Conservation (phyloP, 2,113 vertebrate genomes). For the Crocuta crocuta region DNA sequence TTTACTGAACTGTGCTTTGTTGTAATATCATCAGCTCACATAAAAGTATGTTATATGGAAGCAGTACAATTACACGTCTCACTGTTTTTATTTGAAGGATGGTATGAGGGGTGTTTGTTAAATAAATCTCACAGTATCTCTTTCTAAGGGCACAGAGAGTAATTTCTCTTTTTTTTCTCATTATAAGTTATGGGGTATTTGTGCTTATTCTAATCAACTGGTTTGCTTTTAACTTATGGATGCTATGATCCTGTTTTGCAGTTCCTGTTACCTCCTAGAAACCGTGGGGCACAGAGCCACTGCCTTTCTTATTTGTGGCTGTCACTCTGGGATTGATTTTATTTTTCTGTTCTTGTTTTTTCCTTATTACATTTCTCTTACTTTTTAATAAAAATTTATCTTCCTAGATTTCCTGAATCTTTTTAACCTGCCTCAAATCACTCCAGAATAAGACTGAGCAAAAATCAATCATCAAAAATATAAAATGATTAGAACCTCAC, state of each 20-base stretch:
- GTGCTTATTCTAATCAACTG: not conserved
- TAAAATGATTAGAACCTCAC: conserved; percentile 11
- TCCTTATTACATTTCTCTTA: not conserved
- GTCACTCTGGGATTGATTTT: conserved; percentile 1
- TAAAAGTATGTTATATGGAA: not conserved
- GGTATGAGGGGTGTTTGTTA: not conserved
- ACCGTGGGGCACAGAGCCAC: not conserved
- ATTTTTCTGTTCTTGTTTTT: conserved; percentile 22
- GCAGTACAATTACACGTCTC: not conserved
- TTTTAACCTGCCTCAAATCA: not conserved
- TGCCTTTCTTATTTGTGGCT: conserved; percentile 2
- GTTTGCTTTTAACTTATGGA: not conserved
- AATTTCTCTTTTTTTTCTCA: conserved; percentile 22
- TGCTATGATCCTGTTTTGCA: not conserved
- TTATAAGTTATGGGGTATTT: not conserved
- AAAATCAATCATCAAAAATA: conserved; percentile 29
- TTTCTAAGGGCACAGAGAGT: not conserved
- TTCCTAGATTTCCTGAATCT: not conserved
- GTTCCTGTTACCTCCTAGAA: not conserved
- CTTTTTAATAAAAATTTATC: conserved; percentile 16
- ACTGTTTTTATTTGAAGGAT: conserved; percentile 25
- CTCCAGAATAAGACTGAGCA: not conserved
- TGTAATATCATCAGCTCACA: not conserved
- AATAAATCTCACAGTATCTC: not conserved
- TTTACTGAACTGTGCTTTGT: not conserved